Percentiles rank a stretch among this genome's conserved stretches.
Evolutionary conservation across 2,888 invertebrate genomes (phyloP).

Genomic region (Diachrysia chrysitis): DNA sequence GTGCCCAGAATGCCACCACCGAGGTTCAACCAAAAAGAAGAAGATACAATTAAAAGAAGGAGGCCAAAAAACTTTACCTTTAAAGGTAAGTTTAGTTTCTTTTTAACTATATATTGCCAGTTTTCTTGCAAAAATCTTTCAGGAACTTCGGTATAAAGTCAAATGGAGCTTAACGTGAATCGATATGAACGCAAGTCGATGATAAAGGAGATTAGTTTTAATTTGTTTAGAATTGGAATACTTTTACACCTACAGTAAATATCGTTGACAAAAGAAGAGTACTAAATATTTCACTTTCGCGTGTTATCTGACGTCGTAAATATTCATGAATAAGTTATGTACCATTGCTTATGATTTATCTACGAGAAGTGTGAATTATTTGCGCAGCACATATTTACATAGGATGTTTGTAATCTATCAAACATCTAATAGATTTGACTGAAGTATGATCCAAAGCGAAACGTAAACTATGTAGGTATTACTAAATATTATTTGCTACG

Average conservation of each 20-base stretch:
- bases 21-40: slow-evolving; percentile 75
- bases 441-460: slow-evolving; percentile 47
- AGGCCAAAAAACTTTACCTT: slow-evolving; percentile 82
- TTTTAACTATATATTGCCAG: background rate
- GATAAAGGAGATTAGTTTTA: background rate
- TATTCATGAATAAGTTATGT: slow-evolving; percentile 24
- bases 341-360: slow-evolving; percentile 38
- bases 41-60: slow-evolving; percentile 79
- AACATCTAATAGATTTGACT: slow-evolving; percentile 55
- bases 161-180: background rate
- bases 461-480: slow-evolving; percentile 55
- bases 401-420: slow-evolving; percentile 60
- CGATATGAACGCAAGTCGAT: background rate
- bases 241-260: background rate
- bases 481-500: slow-evolving; percentile 37
- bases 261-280: background rate
- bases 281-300: slow-evolving; percentile 10
- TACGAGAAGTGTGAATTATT: slow-evolving; percentile 55
- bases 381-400: slow-evolving; percentile 59
- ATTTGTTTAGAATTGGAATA: background rate
- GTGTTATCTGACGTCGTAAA: slow-evolving; percentile 35
- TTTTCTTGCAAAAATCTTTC: background rate
- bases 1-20: slow-evolving; percentile 89
- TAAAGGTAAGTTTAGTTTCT: slow-evolving; percentile 73
- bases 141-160: too few relatives aligned